Percentiles rank a stretch among this genome's conserved stretches.
Conservation (phyloP, 2,113 vertebrate genomes). For the Stegastes partitus region DNA sequence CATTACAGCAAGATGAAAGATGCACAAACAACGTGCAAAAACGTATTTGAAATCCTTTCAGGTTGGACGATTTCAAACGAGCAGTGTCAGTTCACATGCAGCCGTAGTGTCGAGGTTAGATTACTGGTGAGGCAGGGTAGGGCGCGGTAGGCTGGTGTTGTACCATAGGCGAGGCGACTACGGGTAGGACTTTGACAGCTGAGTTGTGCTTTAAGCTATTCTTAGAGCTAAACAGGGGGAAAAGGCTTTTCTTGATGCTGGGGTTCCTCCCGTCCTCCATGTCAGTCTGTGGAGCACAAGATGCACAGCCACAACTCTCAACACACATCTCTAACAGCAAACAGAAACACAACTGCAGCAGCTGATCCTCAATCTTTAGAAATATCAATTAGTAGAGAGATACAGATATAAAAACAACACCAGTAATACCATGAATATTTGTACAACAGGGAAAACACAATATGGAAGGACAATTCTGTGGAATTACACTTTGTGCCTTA, state of each 20-base stretch:
- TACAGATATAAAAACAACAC: not conserved
- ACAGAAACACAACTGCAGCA: constrained; percentile 49
- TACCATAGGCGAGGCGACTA: constrained; percentile 98
- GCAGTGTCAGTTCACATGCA: constrained; percentile 85
- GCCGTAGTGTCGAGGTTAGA: constrained; percentile 82
- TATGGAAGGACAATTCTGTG: too few species aligned
- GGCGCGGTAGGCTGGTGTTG: constrained; percentile 86
- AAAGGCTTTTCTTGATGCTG: constrained; percentile 99
- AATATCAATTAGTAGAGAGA: not conserved
- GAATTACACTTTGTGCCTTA: too few species aligned
- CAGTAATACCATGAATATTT: not conserved
- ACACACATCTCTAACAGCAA: constrained; percentile 60
- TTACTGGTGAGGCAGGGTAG: constrained; percentile 89
- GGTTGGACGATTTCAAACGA: constrained; percentile 19
- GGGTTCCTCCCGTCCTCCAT: constrained; percentile 95
- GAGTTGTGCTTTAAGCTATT: constrained; percentile 99
- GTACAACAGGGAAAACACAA: too few species aligned
- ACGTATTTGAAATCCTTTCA: constrained; percentile 70
- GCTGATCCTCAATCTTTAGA: not conserved
- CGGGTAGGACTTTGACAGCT: constrained; percentile 98
- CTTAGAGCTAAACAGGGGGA: constrained; percentile 99
- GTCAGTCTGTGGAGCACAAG: constrained; percentile 97
- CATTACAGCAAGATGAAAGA: constrained; percentile 48
- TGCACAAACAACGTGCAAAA: constrained; percentile 52
- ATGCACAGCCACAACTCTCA: constrained; percentile 90